Conservation (phyloP, 2,113 vertebrate species). For the Illadopsis cleaveri region DNA sequence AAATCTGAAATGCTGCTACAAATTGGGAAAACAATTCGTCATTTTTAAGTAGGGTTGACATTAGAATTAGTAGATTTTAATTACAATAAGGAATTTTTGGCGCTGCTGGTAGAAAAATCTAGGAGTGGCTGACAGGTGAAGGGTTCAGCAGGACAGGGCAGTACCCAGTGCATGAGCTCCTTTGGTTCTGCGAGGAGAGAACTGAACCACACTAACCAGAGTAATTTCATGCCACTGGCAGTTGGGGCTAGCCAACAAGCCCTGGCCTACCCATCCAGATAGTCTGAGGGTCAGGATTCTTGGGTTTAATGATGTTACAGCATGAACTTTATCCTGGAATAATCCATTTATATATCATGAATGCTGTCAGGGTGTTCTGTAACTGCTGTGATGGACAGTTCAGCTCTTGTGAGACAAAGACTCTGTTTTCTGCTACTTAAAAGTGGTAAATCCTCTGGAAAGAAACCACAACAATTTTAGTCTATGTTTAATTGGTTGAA, state of each 20-base stretch:
- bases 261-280: not conserved
- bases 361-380: not conserved
- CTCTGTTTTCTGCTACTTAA: not conserved
- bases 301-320: accelerated
- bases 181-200: not conserved
- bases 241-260: not conserved
- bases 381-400: not conserved
- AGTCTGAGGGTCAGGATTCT: not conserved
- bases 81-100: not conserved
- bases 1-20: not conserved
- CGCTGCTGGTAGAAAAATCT: not conserved
- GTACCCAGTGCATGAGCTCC: not conserved
- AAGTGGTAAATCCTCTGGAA: not conserved
- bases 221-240: accelerated
- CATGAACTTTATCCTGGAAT: accelerated
- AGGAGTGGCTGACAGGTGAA: not conserved
- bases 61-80: not conserved
- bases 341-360: accelerated
- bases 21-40: not conserved
- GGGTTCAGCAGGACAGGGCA: not conserved
- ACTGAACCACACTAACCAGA: not conserved
- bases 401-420: not conserved
- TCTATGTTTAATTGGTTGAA: not conserved
- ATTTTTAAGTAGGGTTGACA: not conserved
- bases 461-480: not conserved